Evolutionary conservation across 37 sponge, comb jelly and placozoan species (phyloP).

Genomic region (Axinella damicornis): DNA sequence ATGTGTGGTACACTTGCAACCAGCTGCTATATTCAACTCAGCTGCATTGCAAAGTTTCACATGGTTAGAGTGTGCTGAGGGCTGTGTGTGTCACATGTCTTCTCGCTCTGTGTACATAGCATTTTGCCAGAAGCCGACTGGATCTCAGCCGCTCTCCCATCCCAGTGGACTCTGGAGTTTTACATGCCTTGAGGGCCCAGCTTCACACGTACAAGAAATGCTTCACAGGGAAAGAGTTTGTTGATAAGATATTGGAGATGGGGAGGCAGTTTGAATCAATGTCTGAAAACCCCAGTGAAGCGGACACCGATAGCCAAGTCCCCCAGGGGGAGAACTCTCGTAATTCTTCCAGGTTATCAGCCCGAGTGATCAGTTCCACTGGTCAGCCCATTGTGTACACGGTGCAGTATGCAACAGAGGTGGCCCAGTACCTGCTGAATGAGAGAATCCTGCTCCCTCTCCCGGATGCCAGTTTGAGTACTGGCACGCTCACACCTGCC

Average conservation of each 20-base stretch:
- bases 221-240: slow-evolving; percentile 79
- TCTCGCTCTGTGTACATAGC: slow-evolving; percentile 12
- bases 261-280: background rate
- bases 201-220: slow-evolving; percentile 65
- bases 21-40: background rate
- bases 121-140: slow-evolving; percentile 22
- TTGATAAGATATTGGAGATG: slow-evolving; percentile 31
- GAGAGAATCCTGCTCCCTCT: slow-evolving; percentile 40
- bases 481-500: background rate
- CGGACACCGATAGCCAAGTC: background rate
- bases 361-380: background rate
- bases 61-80: too few relatives aligned
- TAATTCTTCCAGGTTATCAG: background rate
- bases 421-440: slow-evolving; percentile 53
- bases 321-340: background rate
- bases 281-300: background rate
- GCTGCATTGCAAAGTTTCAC: background rate
- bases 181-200: slow-evolving; percentile 40
- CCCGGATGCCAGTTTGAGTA: background rate
- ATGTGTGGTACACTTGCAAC: too few relatives aligned
- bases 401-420: slow-evolving; percentile 29
- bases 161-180: slow-evolving; percentile 22
- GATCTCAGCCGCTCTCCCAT: slow-evolving; percentile 38
- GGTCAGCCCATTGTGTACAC: slow-evolving; percentile 34
- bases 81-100: background rate